Base-by-base conservation (phyloP, 2,888 invertebrate genomes). In the Tachina grossa region DNA sequence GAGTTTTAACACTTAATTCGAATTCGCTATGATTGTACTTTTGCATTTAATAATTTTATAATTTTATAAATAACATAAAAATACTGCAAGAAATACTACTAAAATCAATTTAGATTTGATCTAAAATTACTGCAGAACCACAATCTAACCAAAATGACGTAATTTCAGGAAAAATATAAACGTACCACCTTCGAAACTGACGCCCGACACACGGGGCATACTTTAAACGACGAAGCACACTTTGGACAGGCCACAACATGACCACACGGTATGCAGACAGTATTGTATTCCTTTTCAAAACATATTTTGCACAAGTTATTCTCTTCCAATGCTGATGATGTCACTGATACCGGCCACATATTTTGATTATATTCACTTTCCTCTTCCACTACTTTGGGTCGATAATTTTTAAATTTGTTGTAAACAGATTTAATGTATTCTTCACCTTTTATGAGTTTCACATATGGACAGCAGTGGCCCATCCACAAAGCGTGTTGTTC, bases 401-500 rank as follows among this genome's bases (percentile, higher is more conserved):
- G 78, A 69, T 80, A 88, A 80, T 85, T 88, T 69, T 86, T 72
- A 5, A 85, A 87, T 88, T 88, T 91, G 80, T 85, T 84, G 22
- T 88, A 79, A 16, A 92, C 88, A 0, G 84, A 47, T 89, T 95
- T 95, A 51, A 98, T 95, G 91, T 95, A 98, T 3, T 95, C 95
- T 79, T 95, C 94, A 8, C 98, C 97, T 91, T 97, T 97, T 84
- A 96, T 95, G 79, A 96, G 93, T 84, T 95, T 94, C 9, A 98
- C 94, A 92, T 95, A 98, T 13, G 95, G 95, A 91, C 99, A 99
- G 77, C 96, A 95, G 14, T 68, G 61, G 2, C 95, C 95, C 91
- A 97, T 97, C 98, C 98, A 98, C 49, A 96, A 94, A 0, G 98
- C 98, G 93, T 99, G 98, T 91, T 99, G 98, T 87, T 96, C 96